These are phyloP conservation scores for Diadegma fenestrale DNA, from an alignment of 2,888 invertebrate species.

Conservation along the genomic window DNA sequence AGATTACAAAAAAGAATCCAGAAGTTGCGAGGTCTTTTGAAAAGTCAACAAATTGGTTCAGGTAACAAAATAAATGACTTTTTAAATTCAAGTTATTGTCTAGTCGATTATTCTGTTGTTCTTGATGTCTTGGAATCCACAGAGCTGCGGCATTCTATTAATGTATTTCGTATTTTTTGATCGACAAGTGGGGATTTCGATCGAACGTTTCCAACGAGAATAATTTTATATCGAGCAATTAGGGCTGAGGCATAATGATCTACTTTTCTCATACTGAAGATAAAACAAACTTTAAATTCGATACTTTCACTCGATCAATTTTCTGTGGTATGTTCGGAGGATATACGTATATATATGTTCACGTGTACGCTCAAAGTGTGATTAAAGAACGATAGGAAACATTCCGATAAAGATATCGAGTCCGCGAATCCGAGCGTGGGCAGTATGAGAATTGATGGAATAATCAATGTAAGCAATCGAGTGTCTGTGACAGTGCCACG, in stretches of 20 bases:
- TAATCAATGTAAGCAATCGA: slow-evolving; percentile 49
- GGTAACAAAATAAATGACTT: too few relatives aligned
- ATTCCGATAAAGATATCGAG: not conserved
- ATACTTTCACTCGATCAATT: not conserved
- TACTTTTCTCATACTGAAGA: not conserved
- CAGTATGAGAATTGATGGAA: slow-evolving; percentile 37
- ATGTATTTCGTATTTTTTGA: not conserved
- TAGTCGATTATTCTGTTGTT: not conserved
- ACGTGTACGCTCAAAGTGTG: not conserved
- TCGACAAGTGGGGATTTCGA: not conserved
- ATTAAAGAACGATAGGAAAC: not conserved
- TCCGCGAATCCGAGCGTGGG: not conserved
- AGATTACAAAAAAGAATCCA: not conserved
- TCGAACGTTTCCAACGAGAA: not conserved
- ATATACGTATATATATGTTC: not conserved
- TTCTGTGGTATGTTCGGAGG: not conserved
- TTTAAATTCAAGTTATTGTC: not conserved
- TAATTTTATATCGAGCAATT: not conserved
- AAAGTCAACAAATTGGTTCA: not conserved
- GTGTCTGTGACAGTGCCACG: slow-evolving; percentile 2
- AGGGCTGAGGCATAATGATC: not conserved
- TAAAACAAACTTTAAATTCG: not conserved
- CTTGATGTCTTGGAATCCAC: not conserved
- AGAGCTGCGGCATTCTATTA: not conserved
- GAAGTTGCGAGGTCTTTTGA: not conserved